Base-by-base conservation (phyloP, 2,797 vertebrate genomes). In the Chaunax sp. region DNA sequence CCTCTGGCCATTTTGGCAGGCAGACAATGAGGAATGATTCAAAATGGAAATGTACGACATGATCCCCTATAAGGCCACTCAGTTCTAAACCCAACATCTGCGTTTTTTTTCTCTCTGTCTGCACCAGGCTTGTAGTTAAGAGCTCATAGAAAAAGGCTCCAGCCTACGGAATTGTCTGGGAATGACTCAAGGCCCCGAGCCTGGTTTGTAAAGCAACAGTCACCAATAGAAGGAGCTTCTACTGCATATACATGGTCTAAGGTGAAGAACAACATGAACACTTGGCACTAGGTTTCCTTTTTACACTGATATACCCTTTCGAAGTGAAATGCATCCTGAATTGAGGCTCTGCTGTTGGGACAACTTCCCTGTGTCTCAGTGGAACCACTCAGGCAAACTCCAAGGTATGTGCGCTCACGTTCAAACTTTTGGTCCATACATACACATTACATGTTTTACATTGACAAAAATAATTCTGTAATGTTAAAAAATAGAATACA, bases 401-500 rank as follows among this genome's bases (percentile, higher is more conserved):
- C 77, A 5, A 64, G 66, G 56, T 55, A 45, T 64, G 86, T 69
- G 84, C 69, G 51, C 84, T 80, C 57, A 22, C 63, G 67, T 54
- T 87, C 78, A 77, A 90, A 88, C 87, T 69, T 94, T 94, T 94
- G 93, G 93, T 94, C 93, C 92, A 82, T 89, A 92, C 86, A 75
- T 86, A 90, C 86, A 89, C 87, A 73, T 82, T 83, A 87, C 63
- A 88, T 84, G 84, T 90, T 89, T 90, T 88, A 94, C 92, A 92
- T 78, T 81, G 91, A 92, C 81, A 91, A 93, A 94, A 93, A 93
- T 93, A 92, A 93, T 93, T 92, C 82, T 92, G 91, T 90, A 93
- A 92, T 92, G 92, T 90, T 93, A 92, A 89, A 93, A 94, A 92
- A 92, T 93, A 92, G 90, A 93, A 89, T 92, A 93, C 91, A 93